Evolutionary conservation across 2,888 invertebrate genomes (phyloP).

Genomic region (Brenthis hecate): DNA sequence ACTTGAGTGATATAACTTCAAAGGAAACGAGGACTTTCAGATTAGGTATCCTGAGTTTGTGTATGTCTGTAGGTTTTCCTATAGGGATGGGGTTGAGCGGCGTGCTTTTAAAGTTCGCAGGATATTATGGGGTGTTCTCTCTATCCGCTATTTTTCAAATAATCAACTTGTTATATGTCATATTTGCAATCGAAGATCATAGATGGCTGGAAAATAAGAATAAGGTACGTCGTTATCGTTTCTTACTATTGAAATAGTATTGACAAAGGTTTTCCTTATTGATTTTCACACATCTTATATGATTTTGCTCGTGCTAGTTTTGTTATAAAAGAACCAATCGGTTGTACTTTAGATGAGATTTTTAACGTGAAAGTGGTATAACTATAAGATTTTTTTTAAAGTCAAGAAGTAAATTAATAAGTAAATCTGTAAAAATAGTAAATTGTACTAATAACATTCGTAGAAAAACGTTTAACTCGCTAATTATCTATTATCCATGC

Average conservation of each 20-base stretch:
- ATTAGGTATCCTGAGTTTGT: slow-evolving; percentile 79
- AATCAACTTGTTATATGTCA: slow-evolving; percentile 72
- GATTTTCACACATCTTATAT: not conserved
- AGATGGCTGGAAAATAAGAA: slow-evolving; percentile 69
- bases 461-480: too few relatives aligned
- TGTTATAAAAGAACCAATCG: not conserved
- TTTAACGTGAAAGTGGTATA: too few relatives aligned
- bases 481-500: too few relatives aligned
- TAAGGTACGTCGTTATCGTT: slow-evolving; percentile 54
- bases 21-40: slow-evolving; percentile 82
- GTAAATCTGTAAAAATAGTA: too few relatives aligned
- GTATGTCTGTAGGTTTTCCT: slow-evolving; percentile 77
- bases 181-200: slow-evolving; percentile 69
- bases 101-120: slow-evolving; percentile 62
- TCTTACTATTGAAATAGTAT: slow-evolving; percentile 22
- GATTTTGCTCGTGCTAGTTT: not conserved
- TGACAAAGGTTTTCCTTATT: slow-evolving; percentile 25
- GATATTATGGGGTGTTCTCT: slow-evolving; percentile 80
- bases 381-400: too few relatives aligned
- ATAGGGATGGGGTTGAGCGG: slow-evolving; percentile 75
- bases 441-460: too few relatives aligned
- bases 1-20: slow-evolving; percentile 83
- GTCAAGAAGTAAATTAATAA: too few relatives aligned
- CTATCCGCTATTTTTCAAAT: slow-evolving; percentile 67
- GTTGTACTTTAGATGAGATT: too few relatives aligned